Percentiles rank a stretch among this genome's conserved stretches.
Conservation (phyloP, 2,113 vertebrate genomes). For the Caretta caretta region DNA sequence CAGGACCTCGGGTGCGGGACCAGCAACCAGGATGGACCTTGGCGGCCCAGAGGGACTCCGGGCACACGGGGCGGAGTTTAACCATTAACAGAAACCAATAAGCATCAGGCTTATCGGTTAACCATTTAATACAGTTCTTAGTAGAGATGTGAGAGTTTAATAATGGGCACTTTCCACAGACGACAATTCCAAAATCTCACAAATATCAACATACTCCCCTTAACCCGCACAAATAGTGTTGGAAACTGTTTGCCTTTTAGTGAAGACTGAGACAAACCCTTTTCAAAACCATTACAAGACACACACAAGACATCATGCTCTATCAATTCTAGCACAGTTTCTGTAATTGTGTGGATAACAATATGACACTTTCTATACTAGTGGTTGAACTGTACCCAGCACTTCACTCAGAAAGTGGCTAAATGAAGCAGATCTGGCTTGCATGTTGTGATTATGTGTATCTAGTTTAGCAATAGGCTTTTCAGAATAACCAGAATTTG, state of each 20-base stretch:
- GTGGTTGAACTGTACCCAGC: fast-evolving
- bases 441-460: fast-evolving
- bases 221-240: neutral
- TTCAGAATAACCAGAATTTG: neutral
- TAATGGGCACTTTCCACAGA: no score
- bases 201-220: fast-evolving
- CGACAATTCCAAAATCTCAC: fast-evolving
- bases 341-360: fast-evolving
- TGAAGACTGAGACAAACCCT: fast-evolving
- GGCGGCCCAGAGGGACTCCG: no score
- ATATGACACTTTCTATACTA: fast-evolving
- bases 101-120: no score
- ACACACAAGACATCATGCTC: fast-evolving
- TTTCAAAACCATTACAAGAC: neutral
- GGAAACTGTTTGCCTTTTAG: neutral
- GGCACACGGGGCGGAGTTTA: no score
- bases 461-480: neutral
- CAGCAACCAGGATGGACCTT: no score
- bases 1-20: no score
- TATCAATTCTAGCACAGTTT: fast-evolving
- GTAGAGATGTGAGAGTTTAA: no score
- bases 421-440: fast-evolving
- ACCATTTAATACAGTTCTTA: no score
- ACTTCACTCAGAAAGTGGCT: neutral
- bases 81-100: no score